Evolutionary conservation across 2,888 invertebrate species (phyloP), one percentile per base, ranked within the genome.

Genomic region (Dione juno): DNA sequence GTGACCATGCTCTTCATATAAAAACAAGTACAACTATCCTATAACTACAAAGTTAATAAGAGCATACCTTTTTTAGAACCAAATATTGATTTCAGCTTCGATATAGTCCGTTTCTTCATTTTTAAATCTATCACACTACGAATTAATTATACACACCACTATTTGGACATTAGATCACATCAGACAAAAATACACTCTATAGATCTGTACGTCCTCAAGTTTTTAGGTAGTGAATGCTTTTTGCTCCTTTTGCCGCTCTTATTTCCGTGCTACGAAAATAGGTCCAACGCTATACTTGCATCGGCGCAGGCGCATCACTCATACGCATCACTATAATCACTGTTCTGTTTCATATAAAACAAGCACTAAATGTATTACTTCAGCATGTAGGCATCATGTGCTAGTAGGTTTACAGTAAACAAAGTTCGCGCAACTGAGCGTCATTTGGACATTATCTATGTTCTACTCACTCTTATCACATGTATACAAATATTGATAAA

Each of bases 181-280:
- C 85, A 82, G 88, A 89, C 90, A 85, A 82, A 92, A 92, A 92
- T 92, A 92, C 87, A 88, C 87, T 82, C 87, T 78, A 85, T 87
- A 75, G 67, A 70, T 67, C 63, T 74, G 70, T 84, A 85, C 89
- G 89, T 89, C 88, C 89, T 89, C 89, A 87, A 91, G 88, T 92
- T 92, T 92, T 92, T 92, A 88, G 87, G 82, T 87, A 84, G 88
- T 84, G 84, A 81, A 80, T 78, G 83, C 88, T 89, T 92, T 93
- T 93, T 92, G 92, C 88, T 92, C 90, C 91, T 92, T 91, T 92
- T 92, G 88, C 88, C 88, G 90, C 88, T 92, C 91, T 92, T 93
- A 93, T 92, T 93, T 93, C 93, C 92, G 93, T 93, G 89, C 88
- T 89, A 92, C 93, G 88, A 92, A 93, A 93, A 93, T 93, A 93